Evolutionary conservation across 1,140 invertebrate species (phyloP).

Genomic region (Intoshia linei): DNA sequence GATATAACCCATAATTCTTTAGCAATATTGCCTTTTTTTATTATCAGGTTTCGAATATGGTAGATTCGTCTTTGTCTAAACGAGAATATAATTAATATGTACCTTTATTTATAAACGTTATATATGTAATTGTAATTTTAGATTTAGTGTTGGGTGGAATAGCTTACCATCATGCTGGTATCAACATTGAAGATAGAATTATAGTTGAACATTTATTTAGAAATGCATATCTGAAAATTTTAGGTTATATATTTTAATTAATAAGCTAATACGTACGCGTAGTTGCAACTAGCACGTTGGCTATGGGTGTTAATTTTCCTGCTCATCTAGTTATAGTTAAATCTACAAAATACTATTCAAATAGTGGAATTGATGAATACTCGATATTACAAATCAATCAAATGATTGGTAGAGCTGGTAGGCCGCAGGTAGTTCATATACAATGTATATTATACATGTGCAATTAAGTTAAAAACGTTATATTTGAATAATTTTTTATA

Average conservation of each 20-base stretch:
- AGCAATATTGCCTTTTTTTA: no score
- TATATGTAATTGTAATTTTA: no score
- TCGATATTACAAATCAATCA: slow-evolving; percentile 37
- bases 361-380: slow-evolving; percentile 34
- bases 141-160: slow-evolving; percentile 30
- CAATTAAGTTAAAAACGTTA: no score
- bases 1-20: no score
- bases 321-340: slow-evolving; percentile 48
- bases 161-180: slow-evolving; percentile 41
- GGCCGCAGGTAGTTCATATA: slow-evolving; percentile 40
- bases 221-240: not conserved
- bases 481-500: no score
- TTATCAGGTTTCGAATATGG: no score
- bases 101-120: no score
- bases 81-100: no score
- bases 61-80: no score
- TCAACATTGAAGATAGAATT: slow-evolving; percentile 30
- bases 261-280: no score
- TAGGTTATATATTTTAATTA: slow-evolving; percentile 1
- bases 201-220: slow-evolving; percentile 22
- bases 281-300: slow-evolving; percentile 25
- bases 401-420: slow-evolving; percentile 47
- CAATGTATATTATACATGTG: no score
- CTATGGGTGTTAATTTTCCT: slow-evolving; percentile 46
- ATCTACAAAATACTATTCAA: slow-evolving; percentile 37